These are phyloP conservation scores for Callinectes sapidus DNA, from an alignment of 2,888 invertebrate species.

Conservation along the genomic window DNA sequence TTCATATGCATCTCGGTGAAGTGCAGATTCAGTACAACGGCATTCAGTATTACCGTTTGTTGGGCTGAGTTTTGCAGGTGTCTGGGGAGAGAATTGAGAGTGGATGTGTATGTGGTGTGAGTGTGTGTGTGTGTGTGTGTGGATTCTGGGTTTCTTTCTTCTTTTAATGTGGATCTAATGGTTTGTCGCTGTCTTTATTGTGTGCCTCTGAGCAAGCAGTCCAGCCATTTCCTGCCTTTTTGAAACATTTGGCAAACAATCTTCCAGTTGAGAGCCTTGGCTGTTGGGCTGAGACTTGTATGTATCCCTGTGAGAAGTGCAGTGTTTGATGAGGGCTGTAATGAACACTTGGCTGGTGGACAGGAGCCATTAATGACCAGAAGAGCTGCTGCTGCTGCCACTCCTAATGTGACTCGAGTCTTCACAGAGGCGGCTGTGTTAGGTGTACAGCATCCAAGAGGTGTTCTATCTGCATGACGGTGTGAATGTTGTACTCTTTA, in stretches of 20 bases:
- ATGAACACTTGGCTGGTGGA: not conserved
- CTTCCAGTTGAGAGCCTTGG: not conserved
- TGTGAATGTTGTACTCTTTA: conserved; percentile 43
- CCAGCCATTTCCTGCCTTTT: conserved; percentile 53
- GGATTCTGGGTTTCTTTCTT: not conserved
- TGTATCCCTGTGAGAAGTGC: not conserved
- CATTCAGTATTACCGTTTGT: conserved; percentile 9
- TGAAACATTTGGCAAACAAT: not conserved
- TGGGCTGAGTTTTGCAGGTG: not conserved
- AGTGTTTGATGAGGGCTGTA: not conserved
- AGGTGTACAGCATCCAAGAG: not conserved
- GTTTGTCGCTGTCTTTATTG: conserved; percentile 17
- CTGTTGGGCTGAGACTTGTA: not conserved
- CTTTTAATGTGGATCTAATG: not conserved
- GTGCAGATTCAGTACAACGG: not conserved
- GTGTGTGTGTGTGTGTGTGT: too few species aligned
- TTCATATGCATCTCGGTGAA: not conserved
- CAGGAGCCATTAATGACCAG: not conserved
- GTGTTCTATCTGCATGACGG: conserved; percentile 35
- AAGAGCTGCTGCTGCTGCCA: not conserved
- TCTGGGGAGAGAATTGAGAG: not conserved
- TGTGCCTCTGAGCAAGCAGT: conserved; percentile 46
- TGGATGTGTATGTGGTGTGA: conserved; percentile 37
- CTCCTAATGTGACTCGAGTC: not conserved
- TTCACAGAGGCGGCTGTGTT: conserved; percentile 22